These are phyloP conservation scores for Antheraea mylitta DNA, from an alignment of 1,140 invertebrate genomes.

Conservation along the genomic window DNA sequence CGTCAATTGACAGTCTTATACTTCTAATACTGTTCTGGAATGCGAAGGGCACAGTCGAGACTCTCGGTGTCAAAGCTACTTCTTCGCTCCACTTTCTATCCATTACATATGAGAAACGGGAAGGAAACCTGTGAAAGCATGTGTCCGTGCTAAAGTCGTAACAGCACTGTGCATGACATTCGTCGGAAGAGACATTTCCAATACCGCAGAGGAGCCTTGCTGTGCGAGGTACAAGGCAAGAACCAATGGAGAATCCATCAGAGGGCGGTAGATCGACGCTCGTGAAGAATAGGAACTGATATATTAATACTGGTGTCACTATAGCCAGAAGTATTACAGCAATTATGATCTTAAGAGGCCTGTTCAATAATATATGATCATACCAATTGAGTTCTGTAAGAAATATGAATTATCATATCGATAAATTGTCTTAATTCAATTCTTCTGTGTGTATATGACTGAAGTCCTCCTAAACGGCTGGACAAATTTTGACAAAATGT, in stretches of 20 bases:
- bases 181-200: conserved; percentile 28
- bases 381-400: conserved; percentile 63
- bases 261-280: conserved; percentile 42
- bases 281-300: conserved; percentile 44
- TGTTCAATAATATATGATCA: conserved; percentile 50
- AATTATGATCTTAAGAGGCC: conserved; percentile 43
- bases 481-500: too few species aligned
- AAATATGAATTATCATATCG: too few species aligned
- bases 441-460: too few species aligned
- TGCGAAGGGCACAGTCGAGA: conserved; percentile 48
- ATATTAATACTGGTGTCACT: conserved; percentile 46
- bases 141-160: conserved; percentile 48
- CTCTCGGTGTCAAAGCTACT: conserved; percentile 40
- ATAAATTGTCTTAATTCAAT: too few species aligned
- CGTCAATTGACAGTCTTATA: conserved; percentile 51
- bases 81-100: conserved; percentile 48
- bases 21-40: conserved; percentile 38
- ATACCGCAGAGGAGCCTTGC: conserved; percentile 51
- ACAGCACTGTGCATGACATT: conserved; percentile 61
- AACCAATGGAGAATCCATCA: conserved; percentile 57
- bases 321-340: conserved; percentile 36
- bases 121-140: conserved; percentile 62
- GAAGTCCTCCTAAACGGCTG: too few species aligned
- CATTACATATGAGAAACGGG: conserved; percentile 58
- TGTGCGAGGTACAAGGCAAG: conserved; percentile 45